Evolutionary conservation across 2,888 invertebrate species (phyloP).

Genomic region (Branchellion lobata): DNA sequence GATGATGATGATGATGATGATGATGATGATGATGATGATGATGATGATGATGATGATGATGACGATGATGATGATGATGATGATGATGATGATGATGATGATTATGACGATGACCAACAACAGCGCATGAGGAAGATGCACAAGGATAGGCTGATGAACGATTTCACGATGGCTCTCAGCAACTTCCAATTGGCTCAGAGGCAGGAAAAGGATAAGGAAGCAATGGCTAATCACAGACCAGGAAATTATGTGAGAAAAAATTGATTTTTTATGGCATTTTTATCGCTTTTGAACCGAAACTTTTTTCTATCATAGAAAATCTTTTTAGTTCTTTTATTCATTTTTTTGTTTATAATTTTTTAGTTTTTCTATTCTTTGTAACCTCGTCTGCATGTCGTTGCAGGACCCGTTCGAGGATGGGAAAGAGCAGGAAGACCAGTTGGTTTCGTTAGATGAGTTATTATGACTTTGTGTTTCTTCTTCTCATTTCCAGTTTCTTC

Average conservation of each 20-base stretch:
- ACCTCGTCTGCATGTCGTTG: no score
- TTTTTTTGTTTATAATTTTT: slow-evolving; percentile 20
- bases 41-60: slow-evolving; percentile 41
- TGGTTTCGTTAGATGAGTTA: slow-evolving; percentile 46
- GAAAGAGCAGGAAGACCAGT: slow-evolving; percentile 50
- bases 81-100: slow-evolving; percentile 27
- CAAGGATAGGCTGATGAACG: slow-evolving; percentile 83
- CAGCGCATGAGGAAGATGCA: slow-evolving; percentile 82
- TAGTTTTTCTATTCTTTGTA: no score
- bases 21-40: slow-evolving; percentile 30
- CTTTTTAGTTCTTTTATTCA: background rate
- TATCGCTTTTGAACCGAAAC: background rate
- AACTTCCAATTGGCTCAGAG: slow-evolving; percentile 80
- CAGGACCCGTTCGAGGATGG: slow-evolving; percentile 52
- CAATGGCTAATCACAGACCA: slow-evolving; percentile 58
- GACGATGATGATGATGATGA: slow-evolving; percentile 41
- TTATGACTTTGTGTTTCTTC: slow-evolving; percentile 16
- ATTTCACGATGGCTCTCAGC: slow-evolving; percentile 84
- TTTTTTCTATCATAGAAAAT: background rate
- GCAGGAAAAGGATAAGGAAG: slow-evolving; percentile 81
- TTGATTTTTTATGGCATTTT: background rate
- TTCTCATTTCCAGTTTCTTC: background rate
- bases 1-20: slow-evolving; percentile 42
- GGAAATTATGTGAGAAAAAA: slow-evolving; percentile 8
- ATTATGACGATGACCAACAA: slow-evolving; percentile 5